phyloP scores from a whole-genome alignment of 2,113 vertebrate genomes.

The Phylloscopus whistleri region DNA sequence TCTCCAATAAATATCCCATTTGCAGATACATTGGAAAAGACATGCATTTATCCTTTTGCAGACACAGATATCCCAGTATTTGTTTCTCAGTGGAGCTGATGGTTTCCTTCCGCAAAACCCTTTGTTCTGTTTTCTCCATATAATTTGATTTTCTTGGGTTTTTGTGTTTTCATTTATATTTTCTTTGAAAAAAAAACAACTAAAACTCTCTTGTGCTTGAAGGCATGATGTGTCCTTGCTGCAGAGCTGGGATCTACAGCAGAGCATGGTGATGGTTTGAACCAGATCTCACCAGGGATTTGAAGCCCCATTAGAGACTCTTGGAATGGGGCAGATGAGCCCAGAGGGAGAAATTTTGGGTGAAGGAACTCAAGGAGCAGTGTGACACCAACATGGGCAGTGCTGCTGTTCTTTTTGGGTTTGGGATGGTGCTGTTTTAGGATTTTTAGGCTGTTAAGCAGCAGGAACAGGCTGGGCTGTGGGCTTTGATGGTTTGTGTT shows the following conservation, averaged over 20 bases:
- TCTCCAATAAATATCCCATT: not conserved
- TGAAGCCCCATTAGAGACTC: not conserved
- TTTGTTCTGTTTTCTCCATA: not conserved
- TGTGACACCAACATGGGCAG: rapidly evolving
- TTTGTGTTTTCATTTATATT: not conserved
- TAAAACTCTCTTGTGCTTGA: not conserved
- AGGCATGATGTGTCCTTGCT: not conserved
- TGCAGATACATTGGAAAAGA: not conserved
- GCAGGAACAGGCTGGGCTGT: not conserved
- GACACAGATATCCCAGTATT: not conserved
- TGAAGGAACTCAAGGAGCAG: not conserved
- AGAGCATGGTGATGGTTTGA: not conserved
- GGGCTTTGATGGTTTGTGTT: not conserved
- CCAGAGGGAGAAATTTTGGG: not conserved
- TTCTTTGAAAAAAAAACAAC: not conserved
- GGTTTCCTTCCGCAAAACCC: not conserved
- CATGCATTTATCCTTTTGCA: not conserved
- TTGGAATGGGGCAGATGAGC: not conserved
- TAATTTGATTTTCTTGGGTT: not conserved
- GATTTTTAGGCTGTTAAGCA: not conserved
- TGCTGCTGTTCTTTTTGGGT: not conserved
- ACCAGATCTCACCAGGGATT: not conserved
- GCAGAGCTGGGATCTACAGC: not conserved
- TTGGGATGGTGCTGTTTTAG: not conserved
- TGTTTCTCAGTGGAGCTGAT: not conserved